Percentiles rank a stretch among this genome's conserved stretches.
phyloP scores from a whole-genome alignment of 2,888 invertebrate genomes.

The Drosophila macrospina region DNA sequence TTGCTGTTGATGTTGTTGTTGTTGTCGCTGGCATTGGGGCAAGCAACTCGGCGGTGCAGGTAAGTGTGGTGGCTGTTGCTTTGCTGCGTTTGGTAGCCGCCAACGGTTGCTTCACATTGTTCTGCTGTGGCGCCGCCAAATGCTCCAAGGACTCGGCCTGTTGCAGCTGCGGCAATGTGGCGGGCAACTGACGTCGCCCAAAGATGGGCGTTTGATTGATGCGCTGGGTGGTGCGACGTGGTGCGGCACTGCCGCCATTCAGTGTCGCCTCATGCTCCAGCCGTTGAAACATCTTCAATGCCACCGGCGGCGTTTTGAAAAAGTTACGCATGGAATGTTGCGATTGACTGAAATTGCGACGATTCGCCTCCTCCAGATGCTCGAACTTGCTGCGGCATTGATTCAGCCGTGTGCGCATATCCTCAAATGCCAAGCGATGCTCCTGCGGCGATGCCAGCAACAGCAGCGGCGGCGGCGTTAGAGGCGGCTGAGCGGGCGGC shows the following conservation, averaged over 20 bases:
- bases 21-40: slow-evolving; percentile 4
- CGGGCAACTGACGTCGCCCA: slow-evolving; percentile 76
- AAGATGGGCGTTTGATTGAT: slow-evolving; percentile 85
- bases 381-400: slow-evolving; percentile 84
- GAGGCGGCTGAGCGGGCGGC: background rate
- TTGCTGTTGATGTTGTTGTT: background rate
- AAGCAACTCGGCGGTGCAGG: slow-evolving; percentile 22
- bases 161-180: slow-evolving; percentile 50
- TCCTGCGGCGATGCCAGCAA: background rate
- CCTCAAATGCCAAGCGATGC: slow-evolving; percentile 79
- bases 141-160: slow-evolving; percentile 84
- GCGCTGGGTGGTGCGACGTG: slow-evolving; percentile 68
- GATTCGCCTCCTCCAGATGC: slow-evolving; percentile 82
- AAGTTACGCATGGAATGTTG: slow-evolving; percentile 84
- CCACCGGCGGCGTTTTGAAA: slow-evolving; percentile 81
- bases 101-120: slow-evolving; percentile 1
- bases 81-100: slow-evolving; percentile 59
- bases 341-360: slow-evolving; percentile 81
- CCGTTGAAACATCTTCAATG: slow-evolving; percentile 81
- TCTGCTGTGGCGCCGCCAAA: slow-evolving; percentile 57
- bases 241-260: slow-evolving; percentile 55
- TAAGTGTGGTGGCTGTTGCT: slow-evolving; percentile 21
- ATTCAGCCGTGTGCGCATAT: slow-evolving; percentile 83
- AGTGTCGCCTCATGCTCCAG: slow-evolving; percentile 68
- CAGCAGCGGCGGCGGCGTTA: slow-evolving; percentile 6